Percentiles rank a stretch among this genome's conserved stretches.
Conservation (phyloP, 2,113 vertebrate genomes). For the Elephantulus edwardii region DNA sequence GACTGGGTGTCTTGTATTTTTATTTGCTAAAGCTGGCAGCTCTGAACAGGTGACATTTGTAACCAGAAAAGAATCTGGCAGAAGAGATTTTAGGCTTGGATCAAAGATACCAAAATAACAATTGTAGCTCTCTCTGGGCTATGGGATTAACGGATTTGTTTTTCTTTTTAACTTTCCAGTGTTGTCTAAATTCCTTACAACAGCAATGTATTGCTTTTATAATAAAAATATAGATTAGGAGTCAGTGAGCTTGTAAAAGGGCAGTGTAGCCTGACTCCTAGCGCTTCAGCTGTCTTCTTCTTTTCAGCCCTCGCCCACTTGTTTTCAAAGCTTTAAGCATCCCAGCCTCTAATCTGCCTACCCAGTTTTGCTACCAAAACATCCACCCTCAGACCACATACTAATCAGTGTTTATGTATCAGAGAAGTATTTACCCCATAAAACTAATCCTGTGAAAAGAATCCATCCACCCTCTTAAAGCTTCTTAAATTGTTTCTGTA, state of each 20-base stretch:
- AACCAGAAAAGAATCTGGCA: not conserved
- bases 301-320: not conserved
- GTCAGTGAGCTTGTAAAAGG: not conserved
- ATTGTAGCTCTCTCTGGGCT: not conserved
- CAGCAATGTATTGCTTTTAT: slow-evolving; percentile 34
- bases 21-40: not conserved
- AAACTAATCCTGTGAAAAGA: not conserved
- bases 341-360: not conserved
- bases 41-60: not conserved
- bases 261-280: not conserved
- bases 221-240: slow-evolving; percentile 43
- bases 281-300: not conserved
- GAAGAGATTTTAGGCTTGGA: not conserved
- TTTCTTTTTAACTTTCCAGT: slow-evolving; percentile 10
- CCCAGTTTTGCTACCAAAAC: not conserved
- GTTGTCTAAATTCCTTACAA: slow-evolving; percentile 1
- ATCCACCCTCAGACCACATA: not conserved
- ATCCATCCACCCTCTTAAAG: not conserved
- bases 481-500: not conserved
- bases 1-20: not conserved
- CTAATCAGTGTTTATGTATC: not conserved
- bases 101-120: slow-evolving; percentile 5
- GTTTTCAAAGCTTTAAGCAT: not conserved
- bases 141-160: slow-evolving; percentile 3
- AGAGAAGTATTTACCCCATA: not conserved